Conservation (phyloP, 1,140 invertebrate genomes). For the Platyscapa corneri region DNA sequence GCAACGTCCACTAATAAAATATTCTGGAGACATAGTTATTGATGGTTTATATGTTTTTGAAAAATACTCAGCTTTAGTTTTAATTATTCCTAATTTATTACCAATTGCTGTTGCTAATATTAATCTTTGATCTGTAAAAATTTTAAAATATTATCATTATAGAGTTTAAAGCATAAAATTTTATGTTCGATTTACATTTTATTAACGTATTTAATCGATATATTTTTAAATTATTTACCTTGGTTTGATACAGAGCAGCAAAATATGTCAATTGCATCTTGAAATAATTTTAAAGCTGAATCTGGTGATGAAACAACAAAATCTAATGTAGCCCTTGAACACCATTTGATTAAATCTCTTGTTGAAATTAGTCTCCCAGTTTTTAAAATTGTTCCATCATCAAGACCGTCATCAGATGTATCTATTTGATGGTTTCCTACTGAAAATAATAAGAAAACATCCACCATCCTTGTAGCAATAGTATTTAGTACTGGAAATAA, state of each 20-base stretch:
- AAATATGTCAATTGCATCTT: constrained; percentile 95
- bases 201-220: constrained; percentile 19
- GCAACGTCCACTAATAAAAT: constrained; percentile 77
- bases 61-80: constrained; percentile 88
- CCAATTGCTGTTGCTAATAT: constrained; percentile 84
- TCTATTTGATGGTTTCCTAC: constrained; percentile 77
- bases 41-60: constrained; percentile 86
- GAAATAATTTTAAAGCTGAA: constrained; percentile 85
- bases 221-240: constrained; percentile 55
- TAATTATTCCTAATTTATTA: constrained; percentile 87
- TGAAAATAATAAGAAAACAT: constrained; percentile 89
- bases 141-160: neutral
- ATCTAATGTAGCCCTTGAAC: constrained; percentile 82
- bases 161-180: neutral
- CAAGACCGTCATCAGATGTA: constrained; percentile 54
- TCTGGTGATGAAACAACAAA: constrained; percentile 85
- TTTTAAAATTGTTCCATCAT: constrained; percentile 66
- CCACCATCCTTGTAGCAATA: constrained; percentile 85
- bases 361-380: constrained; percentile 83
- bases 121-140: constrained; percentile 75
- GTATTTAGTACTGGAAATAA: constrained; percentile 84
- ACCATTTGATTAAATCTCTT: constrained; percentile 96
- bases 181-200: neutral
- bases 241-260: constrained; percentile 82
- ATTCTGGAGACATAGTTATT: constrained; percentile 75